Base-by-base conservation (phyloP, 1,140 invertebrate species). In the Holcopasites calliopsidis region DNA sequence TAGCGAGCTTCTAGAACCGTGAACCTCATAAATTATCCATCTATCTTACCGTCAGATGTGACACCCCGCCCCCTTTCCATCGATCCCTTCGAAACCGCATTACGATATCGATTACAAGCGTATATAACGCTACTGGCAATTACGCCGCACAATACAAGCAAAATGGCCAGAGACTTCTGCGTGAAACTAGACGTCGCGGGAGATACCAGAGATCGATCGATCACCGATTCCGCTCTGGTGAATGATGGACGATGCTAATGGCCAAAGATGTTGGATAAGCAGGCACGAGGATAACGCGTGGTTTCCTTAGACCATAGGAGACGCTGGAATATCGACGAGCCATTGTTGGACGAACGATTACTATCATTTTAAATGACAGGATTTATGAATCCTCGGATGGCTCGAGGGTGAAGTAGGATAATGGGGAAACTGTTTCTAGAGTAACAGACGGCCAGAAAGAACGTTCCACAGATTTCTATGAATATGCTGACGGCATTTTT, bases 41-140 rank as follows among this genome's bases (percentile, higher is more conserved):
- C 60, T 62, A 44, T 62, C 40, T 62, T 62, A 62, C 23, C 40
- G 7, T 44, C 23, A 23, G 42, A 31, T 38, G 7, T 13, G 50
- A 55, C 35, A 35, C 28, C 5, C 28, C 28, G 0, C 4, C 18
- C 13, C 1, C 8, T 13, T 18, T 13, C 47, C 11, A 7, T 18
- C 18, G 31, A 42, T 16, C 66, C 52, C 47, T 40, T 38, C 52
- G 21, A 35, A 69, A 69, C 26, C 33, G 28, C 35, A 69, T 69
- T 69, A 57, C 66, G 52, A 44, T 69, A 69, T 69, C 66, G 66
- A 69, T 69, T 69, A 69, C 52, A 23, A n/a, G 66, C 66, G 28
- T 69, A 69, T 57, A 69, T 69, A 57, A 69, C 50, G 28, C 50
- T 6, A 31, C n/a, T 69, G 66, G 57, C 66, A 69, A 69, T 69